Conservation (phyloP, 2,113 vertebrate genomes). For the Hucho hucho region DNA sequence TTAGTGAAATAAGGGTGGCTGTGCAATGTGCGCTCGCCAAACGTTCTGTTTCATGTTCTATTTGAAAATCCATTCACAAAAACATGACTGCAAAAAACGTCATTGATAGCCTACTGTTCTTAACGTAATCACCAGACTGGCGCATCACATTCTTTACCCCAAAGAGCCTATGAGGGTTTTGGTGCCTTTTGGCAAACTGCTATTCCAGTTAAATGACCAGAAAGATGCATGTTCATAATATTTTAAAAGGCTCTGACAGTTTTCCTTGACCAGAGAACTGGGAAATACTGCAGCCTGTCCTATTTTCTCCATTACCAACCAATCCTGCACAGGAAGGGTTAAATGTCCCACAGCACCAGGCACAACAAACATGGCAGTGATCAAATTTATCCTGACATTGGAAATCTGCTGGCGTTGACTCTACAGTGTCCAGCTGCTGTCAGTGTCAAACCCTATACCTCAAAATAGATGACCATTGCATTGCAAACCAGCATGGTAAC, state of each 20-base stretch:
- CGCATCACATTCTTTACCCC: background rate
- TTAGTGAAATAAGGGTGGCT: background rate
- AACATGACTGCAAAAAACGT: background rate
- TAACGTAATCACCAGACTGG: background rate
- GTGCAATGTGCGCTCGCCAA: background rate
- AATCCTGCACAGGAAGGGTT: slow-evolving; percentile 6
- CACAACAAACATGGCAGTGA: background rate
- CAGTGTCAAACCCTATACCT: background rate
- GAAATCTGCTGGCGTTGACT: background rate
- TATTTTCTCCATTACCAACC: background rate
- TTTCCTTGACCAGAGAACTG: background rate
- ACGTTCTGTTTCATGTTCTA: background rate
- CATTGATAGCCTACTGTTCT: background rate
- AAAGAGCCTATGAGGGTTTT: background rate
- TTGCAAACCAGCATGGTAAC: background rate
- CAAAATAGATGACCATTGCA: background rate
- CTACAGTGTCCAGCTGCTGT: background rate
- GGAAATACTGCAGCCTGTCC: background rate
- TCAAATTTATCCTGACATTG: slow-evolving; percentile 1
- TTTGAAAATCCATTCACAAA: background rate
- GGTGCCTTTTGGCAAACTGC: background rate
- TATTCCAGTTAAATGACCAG: background rate
- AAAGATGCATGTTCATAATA: background rate
- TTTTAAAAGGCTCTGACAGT: background rate
- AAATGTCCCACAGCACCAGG: slow-evolving; percentile 17